Evolutionary conservation across 2,797 vertebrate species (phyloP), one percentile per base, ranked within the genome.

Genomic region (Antennarius maculatus): DNA sequence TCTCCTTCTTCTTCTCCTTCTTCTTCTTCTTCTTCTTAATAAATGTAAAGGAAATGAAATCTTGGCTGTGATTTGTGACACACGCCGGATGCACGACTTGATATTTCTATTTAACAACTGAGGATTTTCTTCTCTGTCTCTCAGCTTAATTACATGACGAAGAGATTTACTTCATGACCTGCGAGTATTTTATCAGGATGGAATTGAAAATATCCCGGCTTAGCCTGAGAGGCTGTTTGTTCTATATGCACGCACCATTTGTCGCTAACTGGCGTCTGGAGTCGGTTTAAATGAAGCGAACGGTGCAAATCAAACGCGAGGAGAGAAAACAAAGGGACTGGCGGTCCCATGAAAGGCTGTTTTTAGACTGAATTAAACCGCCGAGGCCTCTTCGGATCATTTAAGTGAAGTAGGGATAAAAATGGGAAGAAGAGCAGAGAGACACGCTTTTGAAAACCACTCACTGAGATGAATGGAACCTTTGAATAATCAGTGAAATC

Each of bases 231-330:
- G 27, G 49, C 53, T 47, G 48, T 28, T 18, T 65, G 23, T 39
- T 80, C 29, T 63, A 57, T 31, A 48, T 54, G 17, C 53, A 31
- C 42, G 17, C 53, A 31, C 42, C 7, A 2, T 34, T 74, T 9
- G 9, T 62, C 68, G 47, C 68, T 60, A 58, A 81, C 76, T 67
- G 53, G 49, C 31, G 48, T 76, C 80, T 80, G 66, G 49, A 63
- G 77, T 41, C 74, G 82, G 60, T 84, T 85, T 76, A 53, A 67
- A 11, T 53, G 51, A 74, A 85, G 65, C 61, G 69, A 81, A 79
- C 43, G 57, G 59, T 75, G 80, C 73, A 23, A 59, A 72, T 77
- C 64, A 82, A 55, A 78, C 67, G 65, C 3, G 1, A 71, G 69
- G 69, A 45, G 61, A 37, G 51, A 50, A 78, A 69, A 81, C 70